Percentiles rank a stretch among this genome's conserved stretches.
Evolutionary conservation across 92 coral and sea anemone genomes (phyloP).

Genomic region (Heliopora coerulea): DNA sequence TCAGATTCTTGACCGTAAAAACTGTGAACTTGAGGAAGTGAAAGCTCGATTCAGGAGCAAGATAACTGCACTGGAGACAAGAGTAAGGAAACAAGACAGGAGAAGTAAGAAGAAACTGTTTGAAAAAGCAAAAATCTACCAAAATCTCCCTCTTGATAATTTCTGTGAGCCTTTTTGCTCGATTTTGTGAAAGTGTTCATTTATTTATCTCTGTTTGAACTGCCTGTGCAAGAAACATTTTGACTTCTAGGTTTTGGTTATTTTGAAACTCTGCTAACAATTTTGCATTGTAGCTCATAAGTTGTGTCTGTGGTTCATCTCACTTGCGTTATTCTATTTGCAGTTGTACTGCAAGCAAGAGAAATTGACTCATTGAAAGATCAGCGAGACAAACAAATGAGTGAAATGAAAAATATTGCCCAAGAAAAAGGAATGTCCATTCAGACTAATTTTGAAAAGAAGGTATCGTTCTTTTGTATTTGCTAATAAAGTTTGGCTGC

Average conservation of each 20-base stretch:
- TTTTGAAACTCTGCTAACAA: too few relatives aligned
- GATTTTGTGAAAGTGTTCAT: too few relatives aligned
- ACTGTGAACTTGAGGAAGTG: conserved; percentile 92
- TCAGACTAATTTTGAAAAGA: conserved; percentile 79
- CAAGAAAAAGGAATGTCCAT: conserved; percentile 86
- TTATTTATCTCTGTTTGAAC: too few relatives aligned
- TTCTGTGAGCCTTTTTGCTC: too few relatives aligned
- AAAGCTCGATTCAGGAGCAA: conserved; percentile 89
- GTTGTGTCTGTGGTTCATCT: neutral
- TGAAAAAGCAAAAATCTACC: too few relatives aligned
- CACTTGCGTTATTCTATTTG: neutral
- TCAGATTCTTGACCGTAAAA: conserved; percentile 93
- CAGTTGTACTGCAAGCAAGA: conserved; percentile 77
- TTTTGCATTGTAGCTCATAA: too few relatives aligned
- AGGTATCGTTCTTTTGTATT: conserved; percentile 64
- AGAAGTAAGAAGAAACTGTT: conserved; percentile 65
- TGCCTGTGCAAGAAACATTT: too few relatives aligned
- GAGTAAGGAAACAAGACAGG: conserved; percentile 86
- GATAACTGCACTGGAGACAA: conserved; percentile 84
- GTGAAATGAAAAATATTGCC: conserved; percentile 77
- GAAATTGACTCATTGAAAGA: conserved; percentile 75
- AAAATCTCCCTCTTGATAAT: too few relatives aligned
- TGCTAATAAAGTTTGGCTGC: too few relatives aligned
- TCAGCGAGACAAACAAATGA: conserved; percentile 86
- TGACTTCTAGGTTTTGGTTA: too few relatives aligned